phyloP scores from a whole-genome alignment of 2,113 vertebrate species.

The Bos javanicus region DNA sequence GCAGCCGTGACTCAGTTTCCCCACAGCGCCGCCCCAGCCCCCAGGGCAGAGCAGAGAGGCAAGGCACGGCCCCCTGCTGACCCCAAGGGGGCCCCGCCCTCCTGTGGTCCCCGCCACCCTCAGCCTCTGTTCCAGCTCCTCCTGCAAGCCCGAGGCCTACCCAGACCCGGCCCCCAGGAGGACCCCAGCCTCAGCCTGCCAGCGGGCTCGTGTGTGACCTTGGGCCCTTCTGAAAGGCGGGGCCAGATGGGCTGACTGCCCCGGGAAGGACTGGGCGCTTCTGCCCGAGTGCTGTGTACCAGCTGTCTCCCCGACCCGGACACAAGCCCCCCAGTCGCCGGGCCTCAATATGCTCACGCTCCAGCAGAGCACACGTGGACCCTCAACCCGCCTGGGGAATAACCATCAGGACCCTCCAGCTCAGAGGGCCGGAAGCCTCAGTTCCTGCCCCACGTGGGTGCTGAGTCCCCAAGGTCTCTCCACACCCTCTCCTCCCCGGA shows the following conservation, averaged over 20 bases:
- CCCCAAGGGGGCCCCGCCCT: neutral
- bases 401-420: neutral
- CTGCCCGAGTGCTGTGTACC: fast-evolving
- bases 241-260: fast-evolving
- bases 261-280: fast-evolving
- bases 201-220: neutral
- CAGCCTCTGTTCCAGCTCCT: neutral
- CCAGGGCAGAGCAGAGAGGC: neutral
- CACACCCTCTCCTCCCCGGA: neutral
- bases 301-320: neutral
- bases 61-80: too few relatives aligned
- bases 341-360: fast-evolving
- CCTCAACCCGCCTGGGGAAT: fast-evolving
- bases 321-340: neutral
- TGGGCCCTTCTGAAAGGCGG: neutral
- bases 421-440: neutral
- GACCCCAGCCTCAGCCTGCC: neutral
- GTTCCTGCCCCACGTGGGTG: neutral
- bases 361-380: neutral
- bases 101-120: neutral
- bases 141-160: neutral
- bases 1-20: neutral
- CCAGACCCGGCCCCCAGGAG: neutral
- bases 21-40: neutral
- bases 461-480: neutral